These are phyloP conservation scores for Morone saxatilis DNA, from an alignment of 2,113 vertebrate species.

Conservation along the genomic window DNA sequence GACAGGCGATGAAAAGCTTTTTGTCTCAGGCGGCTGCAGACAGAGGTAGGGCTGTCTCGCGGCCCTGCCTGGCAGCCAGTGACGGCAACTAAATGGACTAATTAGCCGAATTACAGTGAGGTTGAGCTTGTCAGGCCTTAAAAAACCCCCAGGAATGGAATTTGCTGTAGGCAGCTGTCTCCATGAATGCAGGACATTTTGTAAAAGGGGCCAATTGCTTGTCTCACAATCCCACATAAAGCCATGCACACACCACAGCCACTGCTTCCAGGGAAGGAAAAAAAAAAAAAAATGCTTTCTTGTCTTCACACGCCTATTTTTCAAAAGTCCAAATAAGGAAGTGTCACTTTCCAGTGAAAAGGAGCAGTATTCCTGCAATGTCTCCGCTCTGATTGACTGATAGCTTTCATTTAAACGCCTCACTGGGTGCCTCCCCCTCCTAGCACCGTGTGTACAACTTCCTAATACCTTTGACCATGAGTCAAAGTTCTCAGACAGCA, in stretches of 20 bases:
- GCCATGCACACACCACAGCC: slow-evolving; percentile 7
- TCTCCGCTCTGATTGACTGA: slow-evolving; percentile 25
- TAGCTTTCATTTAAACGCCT: slow-evolving; percentile 23
- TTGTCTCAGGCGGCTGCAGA: slow-evolving; percentile 72
- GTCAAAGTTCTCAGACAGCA: slow-evolving; percentile 78
- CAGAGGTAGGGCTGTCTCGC: slow-evolving; percentile 75
- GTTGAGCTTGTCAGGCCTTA: slow-evolving; percentile 76
- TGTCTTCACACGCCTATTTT: slow-evolving; percentile 53
- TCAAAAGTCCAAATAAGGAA: slow-evolving; percentile 55
- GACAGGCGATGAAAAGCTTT: slow-evolving; percentile 76
- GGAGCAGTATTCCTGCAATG: not conserved
- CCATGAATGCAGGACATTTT: slow-evolving; percentile 75
- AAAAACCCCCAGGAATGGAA: slow-evolving; percentile 73
- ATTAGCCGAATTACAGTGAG: slow-evolving; percentile 81
- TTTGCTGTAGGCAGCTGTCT: slow-evolving; percentile 76
- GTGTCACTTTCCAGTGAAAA: slow-evolving; percentile 25
- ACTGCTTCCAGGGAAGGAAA: not conserved
- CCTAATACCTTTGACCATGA: slow-evolving; percentile 80
- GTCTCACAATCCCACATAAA: slow-evolving; percentile 57
- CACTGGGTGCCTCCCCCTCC: not conserved
- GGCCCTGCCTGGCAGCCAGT: slow-evolving; percentile 74
- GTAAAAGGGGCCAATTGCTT: slow-evolving; percentile 72
- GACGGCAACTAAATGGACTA: slow-evolving; percentile 80
- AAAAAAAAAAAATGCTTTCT: slow-evolving; percentile 30
- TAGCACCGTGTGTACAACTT: slow-evolving; percentile 63